Evolutionary conservation across 2,888 invertebrate species (phyloP).

Genomic region (Cerceris rybyensis): DNA sequence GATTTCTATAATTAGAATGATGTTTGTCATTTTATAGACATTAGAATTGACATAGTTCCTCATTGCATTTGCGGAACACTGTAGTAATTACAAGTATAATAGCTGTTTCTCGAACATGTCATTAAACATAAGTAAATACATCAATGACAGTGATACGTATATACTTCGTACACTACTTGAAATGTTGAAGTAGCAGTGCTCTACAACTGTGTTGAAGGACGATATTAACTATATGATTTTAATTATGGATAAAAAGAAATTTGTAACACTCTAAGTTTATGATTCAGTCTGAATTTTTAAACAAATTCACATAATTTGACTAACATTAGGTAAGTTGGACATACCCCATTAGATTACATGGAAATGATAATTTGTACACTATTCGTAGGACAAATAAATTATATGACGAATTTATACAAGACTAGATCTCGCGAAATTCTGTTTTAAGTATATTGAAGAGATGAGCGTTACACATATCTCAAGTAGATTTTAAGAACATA

Average conservation of each 20-base stretch:
- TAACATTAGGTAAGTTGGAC: no score
- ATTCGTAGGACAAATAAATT: slow-evolving; percentile 5
- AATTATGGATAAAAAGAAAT: neutral
- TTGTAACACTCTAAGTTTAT: no score
- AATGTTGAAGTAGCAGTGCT: neutral
- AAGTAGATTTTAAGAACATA: slow-evolving; percentile 9
- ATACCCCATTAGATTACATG: no score
- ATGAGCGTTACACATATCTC: neutral
- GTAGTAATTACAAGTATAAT: neutral
- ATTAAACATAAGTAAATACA: neutral
- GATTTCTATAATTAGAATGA: slow-evolving; percentile 10
- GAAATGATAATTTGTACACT: neutral
- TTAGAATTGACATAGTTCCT: neutral
- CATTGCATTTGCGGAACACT: neutral
- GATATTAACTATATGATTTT: neutral
- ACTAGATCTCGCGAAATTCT: slow-evolving; percentile 41
- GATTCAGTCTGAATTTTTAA: no score
- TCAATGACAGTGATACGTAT: neutral
- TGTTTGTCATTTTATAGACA: slow-evolving; percentile 17
- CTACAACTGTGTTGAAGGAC: neutral
- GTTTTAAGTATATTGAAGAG: slow-evolving; percentile 7
- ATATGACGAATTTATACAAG: neutral
- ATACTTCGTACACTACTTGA: neutral
- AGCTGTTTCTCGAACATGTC: no score
- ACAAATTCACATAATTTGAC: no score